phyloP scores from a whole-genome alignment of 2,113 vertebrate genomes.

The Eonycteris spelaea region DNA sequence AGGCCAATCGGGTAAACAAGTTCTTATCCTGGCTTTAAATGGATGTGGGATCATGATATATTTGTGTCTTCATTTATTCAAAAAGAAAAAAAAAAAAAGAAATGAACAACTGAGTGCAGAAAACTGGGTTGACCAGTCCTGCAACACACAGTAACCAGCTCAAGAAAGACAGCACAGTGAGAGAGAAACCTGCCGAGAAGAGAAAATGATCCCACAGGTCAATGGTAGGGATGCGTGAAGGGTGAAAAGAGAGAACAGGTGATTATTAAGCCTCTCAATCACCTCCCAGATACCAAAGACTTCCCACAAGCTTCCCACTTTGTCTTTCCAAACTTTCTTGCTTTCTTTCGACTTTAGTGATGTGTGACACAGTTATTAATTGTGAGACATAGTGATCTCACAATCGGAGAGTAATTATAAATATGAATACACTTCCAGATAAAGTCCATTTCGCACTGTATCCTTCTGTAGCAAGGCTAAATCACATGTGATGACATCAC shows the following conservation, averaged over 20 bases:
- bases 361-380: no score
- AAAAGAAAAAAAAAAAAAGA: no score
- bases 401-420: neutral
- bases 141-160: neutral
- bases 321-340: neutral
- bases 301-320: no score
- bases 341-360: neutral
- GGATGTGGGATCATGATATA: neutral
- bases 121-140: neutral
- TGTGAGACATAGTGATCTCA: neutral
- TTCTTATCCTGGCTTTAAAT: neutral
- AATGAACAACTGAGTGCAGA: neutral
- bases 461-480: neutral
- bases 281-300: neutral
- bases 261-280: neutral
- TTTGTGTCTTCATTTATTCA: neutral
- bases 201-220: neutral
- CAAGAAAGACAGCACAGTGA: neutral
- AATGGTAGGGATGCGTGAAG: rapidly evolving
- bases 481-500: no score
- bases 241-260: rapidly evolving
- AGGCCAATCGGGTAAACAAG: neutral
- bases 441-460: neutral
- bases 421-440: neutral
- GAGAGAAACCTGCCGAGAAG: neutral